These are phyloP conservation scores for Cephus spinipes DNA, from an alignment of 2,888 invertebrate species.

Conservation along the genomic window DNA sequence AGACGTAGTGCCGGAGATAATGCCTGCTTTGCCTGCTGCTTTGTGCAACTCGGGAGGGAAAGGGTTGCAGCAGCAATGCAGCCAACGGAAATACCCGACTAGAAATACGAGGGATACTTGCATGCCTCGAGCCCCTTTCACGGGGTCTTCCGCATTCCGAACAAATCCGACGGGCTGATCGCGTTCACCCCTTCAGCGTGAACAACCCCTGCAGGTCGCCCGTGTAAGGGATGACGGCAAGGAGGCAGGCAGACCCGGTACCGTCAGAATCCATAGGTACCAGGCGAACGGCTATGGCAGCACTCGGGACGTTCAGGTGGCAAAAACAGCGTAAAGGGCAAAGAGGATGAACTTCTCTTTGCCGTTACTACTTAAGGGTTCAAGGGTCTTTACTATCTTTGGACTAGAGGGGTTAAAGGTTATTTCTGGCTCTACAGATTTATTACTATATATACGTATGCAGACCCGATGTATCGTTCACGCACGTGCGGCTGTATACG, in stretches of 20 bases:
- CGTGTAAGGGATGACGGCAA: not conserved
- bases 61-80: not conserved
- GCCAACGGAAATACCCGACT: constrained; percentile 16
- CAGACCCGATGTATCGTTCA: not conserved
- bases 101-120: constrained; percentile 30
- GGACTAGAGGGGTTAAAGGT: not conserved
- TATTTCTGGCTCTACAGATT: not conserved
- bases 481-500: not conserved
- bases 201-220: not conserved
- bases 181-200: not conserved
- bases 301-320: no score
- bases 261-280: not conserved
- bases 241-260: not conserved
- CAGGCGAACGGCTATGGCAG: not conserved
- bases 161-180: not conserved
- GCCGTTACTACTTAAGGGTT: not conserved
- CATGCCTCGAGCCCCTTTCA: constrained; percentile 17
- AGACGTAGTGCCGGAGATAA: constrained; percentile 7
- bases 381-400: not conserved
- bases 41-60: constrained; percentile 24
- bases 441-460: not conserved
- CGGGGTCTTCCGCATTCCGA: constrained; percentile 16
- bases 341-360: not conserved
- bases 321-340: not conserved
- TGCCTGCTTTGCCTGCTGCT: constrained; percentile 34